These are phyloP conservation scores for Antitype chi DNA, from an alignment of 2,888 invertebrate genomes.

Conservation along the genomic window DNA sequence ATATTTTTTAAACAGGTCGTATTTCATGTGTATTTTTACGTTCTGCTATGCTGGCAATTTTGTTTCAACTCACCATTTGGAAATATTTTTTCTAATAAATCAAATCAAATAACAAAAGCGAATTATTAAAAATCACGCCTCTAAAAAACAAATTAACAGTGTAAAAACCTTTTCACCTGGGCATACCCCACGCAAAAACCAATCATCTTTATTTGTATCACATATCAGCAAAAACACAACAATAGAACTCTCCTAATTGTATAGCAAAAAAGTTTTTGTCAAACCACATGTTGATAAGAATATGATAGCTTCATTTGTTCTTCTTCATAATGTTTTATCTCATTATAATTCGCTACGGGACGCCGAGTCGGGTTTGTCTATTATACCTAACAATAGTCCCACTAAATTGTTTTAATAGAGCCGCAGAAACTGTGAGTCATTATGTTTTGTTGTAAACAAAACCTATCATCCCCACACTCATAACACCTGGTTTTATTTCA, in stretches of 20 bases:
- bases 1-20: constrained; percentile 57
- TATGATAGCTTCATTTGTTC: constrained; percentile 88
- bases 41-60: background rate
- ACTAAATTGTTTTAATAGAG: constrained; percentile 90
- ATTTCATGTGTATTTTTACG: constrained; percentile 10
- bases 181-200: constrained; percentile 45
- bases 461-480: constrained; percentile 77
- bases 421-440: constrained; percentile 83
- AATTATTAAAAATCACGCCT: constrained; percentile 1
- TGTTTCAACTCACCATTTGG: background rate
- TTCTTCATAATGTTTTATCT: constrained; percentile 82
- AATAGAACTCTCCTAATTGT: constrained; percentile 66
- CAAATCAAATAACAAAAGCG: background rate
- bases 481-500: constrained; percentile 83
- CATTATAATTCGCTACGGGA: constrained; percentile 88
- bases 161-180: constrained; percentile 48
- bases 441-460: constrained; percentile 81
- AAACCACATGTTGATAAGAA: constrained; percentile 82
- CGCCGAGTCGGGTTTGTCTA: constrained; percentile 81
- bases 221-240: constrained; percentile 65
- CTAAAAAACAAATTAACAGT: constrained; percentile 34
- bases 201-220: constrained; percentile 60
- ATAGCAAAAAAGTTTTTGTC: constrained; percentile 73
- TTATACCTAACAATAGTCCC: constrained; percentile 83
- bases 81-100: constrained; percentile 2